Percentiles rank a stretch among this genome's conserved stretches.
Evolutionary conservation across 2,888 invertebrate species (phyloP).

Genomic region (Cerastis rubricosa): DNA sequence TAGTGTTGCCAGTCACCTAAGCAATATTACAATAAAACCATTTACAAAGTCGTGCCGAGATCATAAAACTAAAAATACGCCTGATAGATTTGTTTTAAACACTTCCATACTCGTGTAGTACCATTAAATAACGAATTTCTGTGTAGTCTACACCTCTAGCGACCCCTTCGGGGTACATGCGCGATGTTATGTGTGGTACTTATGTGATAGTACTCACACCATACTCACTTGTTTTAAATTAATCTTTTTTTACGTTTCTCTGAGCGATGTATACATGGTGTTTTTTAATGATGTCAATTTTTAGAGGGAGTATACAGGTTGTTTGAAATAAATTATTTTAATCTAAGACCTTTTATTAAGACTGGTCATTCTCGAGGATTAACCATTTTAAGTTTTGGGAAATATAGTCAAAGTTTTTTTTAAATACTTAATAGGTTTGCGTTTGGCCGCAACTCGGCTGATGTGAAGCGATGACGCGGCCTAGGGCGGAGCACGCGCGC

Average conservation of each 20-base stretch:
- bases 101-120: constrained; percentile 17
- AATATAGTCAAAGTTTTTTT: no score
- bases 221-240: constrained; percentile 9
- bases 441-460: no score
- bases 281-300: neutral
- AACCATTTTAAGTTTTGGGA: no score
- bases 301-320: neutral
- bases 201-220: constrained; percentile 15
- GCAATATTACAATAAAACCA: constrained; percentile 34
- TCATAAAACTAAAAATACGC: constrained; percentile 47
- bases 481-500: no score
- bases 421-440: neutral
- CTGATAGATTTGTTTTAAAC: constrained; percentile 30
- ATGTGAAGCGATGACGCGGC: no score
- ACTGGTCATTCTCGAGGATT: neutral
- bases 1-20: constrained; percentile 1
- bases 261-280: constrained; percentile 1
- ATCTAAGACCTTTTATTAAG: neutral
- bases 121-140: constrained; percentile 6
- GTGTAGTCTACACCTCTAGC: neutral
- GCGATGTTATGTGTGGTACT: neutral
- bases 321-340: neutral
- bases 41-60: constrained; percentile 40
- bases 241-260: constrained; percentile 8
- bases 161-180: neutral